Evolutionary conservation across 2,797 vertebrate species (phyloP).

Genomic region (Bucorvus abyssinicus): DNA sequence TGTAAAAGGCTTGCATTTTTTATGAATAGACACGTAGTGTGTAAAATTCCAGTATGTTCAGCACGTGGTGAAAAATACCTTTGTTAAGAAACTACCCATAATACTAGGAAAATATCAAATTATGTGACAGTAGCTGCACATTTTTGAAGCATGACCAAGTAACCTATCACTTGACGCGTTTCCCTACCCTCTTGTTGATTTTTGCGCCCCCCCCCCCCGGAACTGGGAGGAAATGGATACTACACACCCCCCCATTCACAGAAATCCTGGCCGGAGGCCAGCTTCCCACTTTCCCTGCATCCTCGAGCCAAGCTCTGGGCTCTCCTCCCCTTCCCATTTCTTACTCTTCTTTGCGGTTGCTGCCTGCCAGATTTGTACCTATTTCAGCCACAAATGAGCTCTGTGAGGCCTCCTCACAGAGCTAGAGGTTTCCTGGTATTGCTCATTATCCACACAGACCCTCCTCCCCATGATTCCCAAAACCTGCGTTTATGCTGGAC

Average conservation of each 20-base stretch:
- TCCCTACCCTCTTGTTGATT: slow-evolving; percentile 11
- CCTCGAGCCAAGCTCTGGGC: not conserved
- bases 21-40: not conserved
- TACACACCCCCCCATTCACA: slow-evolving; percentile 70
- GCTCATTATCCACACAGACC: not conserved
- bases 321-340: not conserved
- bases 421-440: not conserved
- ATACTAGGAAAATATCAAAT: slow-evolving; percentile 25
- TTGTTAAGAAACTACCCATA: not conserved
- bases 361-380: not conserved
- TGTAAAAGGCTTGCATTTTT: slow-evolving; percentile 20
- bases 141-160: slow-evolving; percentile 46
- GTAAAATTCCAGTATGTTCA: not conserved
- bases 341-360: not conserved
- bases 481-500: not conserved
- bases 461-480: not conserved
- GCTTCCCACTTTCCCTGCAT: slow-evolving; percentile 20
- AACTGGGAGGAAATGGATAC: slow-evolving; percentile 58
- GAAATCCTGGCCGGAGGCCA: slow-evolving; percentile 48
- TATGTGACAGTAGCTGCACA: not conserved
- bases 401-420: not conserved
- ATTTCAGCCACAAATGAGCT: not conserved
- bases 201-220: not conserved
- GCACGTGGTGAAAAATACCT: not conserved
- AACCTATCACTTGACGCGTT: not conserved